These are phyloP conservation scores for Bacillus rossius DNA, from an alignment of 1,140 invertebrate species.

Conservation along the genomic window DNA sequence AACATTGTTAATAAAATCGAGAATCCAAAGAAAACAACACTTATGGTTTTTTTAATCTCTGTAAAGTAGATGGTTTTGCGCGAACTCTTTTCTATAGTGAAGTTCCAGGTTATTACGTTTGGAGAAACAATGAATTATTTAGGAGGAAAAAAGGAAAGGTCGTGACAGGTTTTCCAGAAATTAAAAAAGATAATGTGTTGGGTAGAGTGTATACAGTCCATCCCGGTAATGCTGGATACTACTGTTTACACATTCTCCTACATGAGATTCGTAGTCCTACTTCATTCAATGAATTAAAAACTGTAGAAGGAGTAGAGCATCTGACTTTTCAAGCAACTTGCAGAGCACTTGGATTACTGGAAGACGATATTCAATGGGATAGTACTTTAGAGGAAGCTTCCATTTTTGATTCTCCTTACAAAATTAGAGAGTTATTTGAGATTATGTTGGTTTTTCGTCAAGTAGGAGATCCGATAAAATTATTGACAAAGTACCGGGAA, in stretches of 20 bases:
- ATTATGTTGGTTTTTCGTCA: too few species aligned
- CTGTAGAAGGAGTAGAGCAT: conserved; percentile 3
- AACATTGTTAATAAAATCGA: conserved; percentile 26
- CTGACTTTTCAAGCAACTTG: conserved; percentile 26
- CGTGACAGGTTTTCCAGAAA: conserved; percentile 26
- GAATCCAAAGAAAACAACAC: conserved; percentile 26
- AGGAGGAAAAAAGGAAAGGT: conserved; percentile 30
- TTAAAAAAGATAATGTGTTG: conserved; percentile 22
- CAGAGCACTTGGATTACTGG: conserved; percentile 33
- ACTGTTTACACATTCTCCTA: conserved; percentile 40
- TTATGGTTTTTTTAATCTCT: conserved; percentile 8
- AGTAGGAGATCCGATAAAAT: too few species aligned
- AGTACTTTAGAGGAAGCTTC: conserved; percentile 35
- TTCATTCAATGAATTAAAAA: too few species aligned
- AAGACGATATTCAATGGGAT: conserved; percentile 39
- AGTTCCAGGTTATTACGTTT: too few species aligned
- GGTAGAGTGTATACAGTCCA: conserved; percentile 36
- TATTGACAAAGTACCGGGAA: too few species aligned
- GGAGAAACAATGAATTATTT: conserved; percentile 27
- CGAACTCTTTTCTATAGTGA: too few species aligned
- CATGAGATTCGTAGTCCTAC: conserved; percentile 24
- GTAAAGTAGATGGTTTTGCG: too few species aligned
- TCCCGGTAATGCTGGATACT: conserved; percentile 41
- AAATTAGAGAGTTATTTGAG: conserved; percentile 28
- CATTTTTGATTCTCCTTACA: conserved; percentile 26